These are phyloP conservation scores for Drosophila ficusphila DNA, from an alignment of 1,140 invertebrate genomes.

Conservation along the genomic window DNA sequence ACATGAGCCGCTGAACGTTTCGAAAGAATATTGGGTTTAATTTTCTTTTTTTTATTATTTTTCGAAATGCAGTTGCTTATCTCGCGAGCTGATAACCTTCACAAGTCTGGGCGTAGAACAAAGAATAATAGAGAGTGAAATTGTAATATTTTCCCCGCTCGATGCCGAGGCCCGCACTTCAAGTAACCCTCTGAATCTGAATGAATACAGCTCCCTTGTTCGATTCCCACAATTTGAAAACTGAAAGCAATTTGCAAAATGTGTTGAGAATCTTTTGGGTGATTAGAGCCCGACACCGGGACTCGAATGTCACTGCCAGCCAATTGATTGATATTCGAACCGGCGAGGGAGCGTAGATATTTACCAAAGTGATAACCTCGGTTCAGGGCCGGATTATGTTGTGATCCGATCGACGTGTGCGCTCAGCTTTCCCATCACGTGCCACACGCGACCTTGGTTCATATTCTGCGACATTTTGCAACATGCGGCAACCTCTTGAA, in stretches of 20 bases:
- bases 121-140: constrained; percentile 46
- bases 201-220: constrained; percentile 1
- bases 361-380: constrained; percentile 76
- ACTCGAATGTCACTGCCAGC: constrained; percentile 42
- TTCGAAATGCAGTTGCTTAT: constrained; percentile 43
- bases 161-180: constrained; percentile 32
- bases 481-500: constrained; percentile 74
- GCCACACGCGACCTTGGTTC: constrained; percentile 66
- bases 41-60: constrained; percentile 23
- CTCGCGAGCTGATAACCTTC: constrained; percentile 56
- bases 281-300: constrained; percentile 29
- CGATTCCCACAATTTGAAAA: constrained; percentile 47
- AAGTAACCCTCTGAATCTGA: constrained; percentile 18
- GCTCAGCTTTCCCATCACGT: constrained; percentile 77
- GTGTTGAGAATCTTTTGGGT: constrained; percentile 64
- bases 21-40: constrained; percentile 10
- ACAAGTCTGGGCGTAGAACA: constrained; percentile 38
- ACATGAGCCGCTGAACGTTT: constrained; percentile 18
- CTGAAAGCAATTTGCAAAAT: constrained; percentile 64
- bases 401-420: constrained; percentile 72
- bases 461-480: constrained; percentile 63
- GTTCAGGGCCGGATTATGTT: constrained; percentile 71
- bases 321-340: constrained; percentile 79
- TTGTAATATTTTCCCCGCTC: constrained; percentile 3
- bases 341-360: constrained; percentile 13